Evolutionary conservation across 2,888 invertebrate species (phyloP), one percentile per base, ranked within the genome.

Genomic region (Leptopilina drosophilae): DNA sequence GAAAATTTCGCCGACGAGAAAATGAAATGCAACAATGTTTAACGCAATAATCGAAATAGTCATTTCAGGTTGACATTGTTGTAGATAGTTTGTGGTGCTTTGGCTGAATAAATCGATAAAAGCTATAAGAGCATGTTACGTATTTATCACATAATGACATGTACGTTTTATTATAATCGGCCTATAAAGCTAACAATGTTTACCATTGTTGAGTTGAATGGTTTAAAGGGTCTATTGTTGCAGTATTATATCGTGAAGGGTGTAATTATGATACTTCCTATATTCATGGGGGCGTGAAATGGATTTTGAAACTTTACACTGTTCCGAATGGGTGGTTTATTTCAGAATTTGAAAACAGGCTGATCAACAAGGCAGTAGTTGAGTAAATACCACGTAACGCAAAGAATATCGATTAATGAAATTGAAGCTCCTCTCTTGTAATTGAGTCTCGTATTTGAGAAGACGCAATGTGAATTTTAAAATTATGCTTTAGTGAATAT

Each of bases 351-450:
- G 53, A 33, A 56, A 73, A 53, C 20, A 26, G 33, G n/a, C 73
- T 73, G 73, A 56, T 56, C 73, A 73, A 33, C 33, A 56, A 53
- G 56, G 6, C n/a, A 66, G 66, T 42, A 8, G 42, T n/a, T 40
- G 56, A n/a, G 33, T 73, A 40, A 73, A 73, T 73, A 73, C 53
- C 73, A 56, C 11, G 56, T 73, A 56, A 73, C 56, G 33, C 56
- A 73, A n/a, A 73, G 40, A 8, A 73, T 56, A 56, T 73, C 53
- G 56, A 73, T 56, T 56, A 56, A n/a, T 33, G 56, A 56, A 73
- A 73, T 73, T 56, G 9, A 33, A 73, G 33, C 56, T 33, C 12
- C 11, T 40, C n/a, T 56, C n/a, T 56, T 8, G 73, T 14, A 73
- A 56, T 56, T 9, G 11, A 73, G 7, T 26, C 53, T 69, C 26